Base-by-base conservation (phyloP, 2,797 vertebrate genomes). In the Bradypus variegatus region DNA sequence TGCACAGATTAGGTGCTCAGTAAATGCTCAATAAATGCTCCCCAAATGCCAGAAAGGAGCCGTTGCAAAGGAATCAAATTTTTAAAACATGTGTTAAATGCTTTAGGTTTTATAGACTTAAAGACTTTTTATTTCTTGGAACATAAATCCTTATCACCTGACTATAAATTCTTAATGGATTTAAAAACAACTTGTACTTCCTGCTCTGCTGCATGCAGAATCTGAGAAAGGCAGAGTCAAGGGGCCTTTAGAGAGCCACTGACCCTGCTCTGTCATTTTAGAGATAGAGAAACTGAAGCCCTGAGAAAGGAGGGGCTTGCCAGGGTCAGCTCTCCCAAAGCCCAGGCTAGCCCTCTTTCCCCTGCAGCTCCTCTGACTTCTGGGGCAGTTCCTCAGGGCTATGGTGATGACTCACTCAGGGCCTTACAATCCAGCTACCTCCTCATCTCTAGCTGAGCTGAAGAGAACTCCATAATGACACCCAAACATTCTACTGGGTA, bases 151-250 rank as follows among this genome's bases (percentile, higher is more conserved):
- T 91, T 87, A 94, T 88, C 94, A 95, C 94, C 88, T 94, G 95
- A 95, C 94, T 62, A 81, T 87, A 95, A 95, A 96, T 95, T 95
- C 95, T 95, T 94, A 84, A 88, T 67, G 95, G 94, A 94, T 94
- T 96, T 95, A 93, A 92, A 91, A 94, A 94, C 75, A 87, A 79
- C 83, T 76, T 87, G 90, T 93, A 92, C 93, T 95, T 96, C 95
- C 94, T 94, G 95, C 91, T 94, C 93, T 79, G 82, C 64, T 94
- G 93, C 95, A 70, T 92, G 89, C 72, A 78, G 92, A 93, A 84
- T 93, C 91, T 64, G 58, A 89, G 92, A 83, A 80, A 81, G 76
- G 93, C 90, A 94, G 76, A 89, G 91, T 89, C 72, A 79, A 90
- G 48, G n/a, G 86, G 86, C 67, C 64, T 93, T 64, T 18, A 29